Evolutionary conservation across 2,113 vertebrate genomes (phyloP), one percentile per base, ranked within the genome.

Genomic region (Xiphophorus maculatus): DNA sequence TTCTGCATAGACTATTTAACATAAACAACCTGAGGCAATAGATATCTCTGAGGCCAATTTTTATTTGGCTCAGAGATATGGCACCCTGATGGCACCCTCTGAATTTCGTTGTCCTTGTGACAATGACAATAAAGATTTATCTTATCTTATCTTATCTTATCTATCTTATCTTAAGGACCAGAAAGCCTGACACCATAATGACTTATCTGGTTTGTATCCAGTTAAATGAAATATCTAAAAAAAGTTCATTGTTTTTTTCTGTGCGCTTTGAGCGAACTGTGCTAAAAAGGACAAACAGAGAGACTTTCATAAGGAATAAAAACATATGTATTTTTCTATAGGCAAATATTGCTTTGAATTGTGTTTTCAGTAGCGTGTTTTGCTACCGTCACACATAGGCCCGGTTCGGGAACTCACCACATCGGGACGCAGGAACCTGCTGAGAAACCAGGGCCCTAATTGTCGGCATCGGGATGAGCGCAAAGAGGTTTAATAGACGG

Each of bases 391-490:
- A 12, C 40, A 27, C 12, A 19, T 40, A 69, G 69, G 63, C 19
- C 71, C 15, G 35, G 13, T 33, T 25, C 37, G 29, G 1, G 25
- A 25, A 93, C 95, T 95, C 89, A 99, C 98, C 97, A 0, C 95
- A 98, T 3, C 93, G 95, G 5, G 96, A 95, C 62, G 92, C 94
- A 66, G 93, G 90, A 0, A 98, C 93, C 17, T 97, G 96, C 84
- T 98, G 97, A 37, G 98, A 98, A 74, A 99, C 91, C 87, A 96
- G 88, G 1, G 97, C 97, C 54, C 97, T 95, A 87, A 99, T 98
- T 5, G 95, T 99, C 3, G 98, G 95, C 94, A 97, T 85, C 3
- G 98, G 97, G 28, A 99, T 98, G 68, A 98, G 95, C 2, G 96
- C 95, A 30, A 99, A 98, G 30, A 99, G 80, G 93, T 91, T 97